Base-by-base conservation (phyloP, 2,888 invertebrate species). In the Leucophenga montana region DNA sequence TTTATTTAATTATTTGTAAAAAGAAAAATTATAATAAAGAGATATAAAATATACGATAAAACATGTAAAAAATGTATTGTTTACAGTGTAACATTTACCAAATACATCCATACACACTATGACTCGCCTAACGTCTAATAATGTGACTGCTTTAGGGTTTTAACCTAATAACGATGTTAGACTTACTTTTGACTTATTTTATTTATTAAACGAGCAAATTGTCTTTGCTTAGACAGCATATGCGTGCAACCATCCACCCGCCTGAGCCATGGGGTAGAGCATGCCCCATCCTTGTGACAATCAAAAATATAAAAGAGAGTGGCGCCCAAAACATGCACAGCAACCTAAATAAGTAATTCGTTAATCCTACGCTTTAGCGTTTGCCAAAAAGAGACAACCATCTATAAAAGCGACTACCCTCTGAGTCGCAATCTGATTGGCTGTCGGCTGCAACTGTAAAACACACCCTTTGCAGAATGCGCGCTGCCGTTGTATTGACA, bases 121-220 rank as follows among this genome's bases (percentile, higher is more conserved):
- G 13, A 57, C 57, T 57, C 39, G 61, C 13, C 39, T 20, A 64
- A 22, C 22, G 62, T 46, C 62, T 46, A 64, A 64, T 82, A 82
- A 83, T 82, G 82, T 79, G 82, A 74, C 79, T 83, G 79, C 71
- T 82, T 82, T 83, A 83, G 80, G 81, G 82, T 81, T 83, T 80
- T 84, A 83, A 83, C 83, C 83, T 83, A 84, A 83, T 83, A 83
- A 83, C 83, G 82, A 82, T 71, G 77, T 78, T 79, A 81, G 82
- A 80, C 82, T 84, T 84, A 83, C 83, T 82, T 82, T 80, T 82
- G 83, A 82, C 81, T 82, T 82, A 83, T 82, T 83, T 83, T 82
- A 84, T 83, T 82, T 80, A 78, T 82, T 83, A 83, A 83, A 83
- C 84, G 83, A 83, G 83, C 79, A 83, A 83, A 84, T 83, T 84